Percentiles rank a stretch among this genome's conserved stretches.
These are phyloP conservation scores for Syrista parreyssii DNA, from an alignment of 2,888 invertebrate genomes.

Conservation along the genomic window DNA sequence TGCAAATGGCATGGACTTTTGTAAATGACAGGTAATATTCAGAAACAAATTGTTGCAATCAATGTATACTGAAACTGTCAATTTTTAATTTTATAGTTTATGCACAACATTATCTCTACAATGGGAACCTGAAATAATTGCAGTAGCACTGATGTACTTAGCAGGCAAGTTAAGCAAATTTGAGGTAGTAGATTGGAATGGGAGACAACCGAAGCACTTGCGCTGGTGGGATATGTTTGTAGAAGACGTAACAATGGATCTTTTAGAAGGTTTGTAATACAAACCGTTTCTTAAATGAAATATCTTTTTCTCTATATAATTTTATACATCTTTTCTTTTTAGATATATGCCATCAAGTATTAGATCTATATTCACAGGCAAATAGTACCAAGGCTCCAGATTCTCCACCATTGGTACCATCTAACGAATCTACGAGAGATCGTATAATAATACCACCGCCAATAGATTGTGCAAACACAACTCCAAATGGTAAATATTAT, in stretches of 20 bases:
- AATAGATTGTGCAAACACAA: conserved; percentile 51
- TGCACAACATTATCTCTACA: conserved; percentile 96
- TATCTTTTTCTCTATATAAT: background rate
- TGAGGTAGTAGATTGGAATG: conserved; percentile 93
- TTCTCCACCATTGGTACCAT: conserved; percentile 74
- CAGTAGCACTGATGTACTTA: conserved; percentile 96
- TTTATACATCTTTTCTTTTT: conserved; percentile 34
- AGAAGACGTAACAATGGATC: conserved; percentile 92
- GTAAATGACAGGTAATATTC: conserved; percentile 89
- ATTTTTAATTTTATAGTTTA: conserved; percentile 70
- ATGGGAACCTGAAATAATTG: conserved; percentile 99
- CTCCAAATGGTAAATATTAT: conserved; percentile 51
- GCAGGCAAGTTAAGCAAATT: conserved; percentile 96
- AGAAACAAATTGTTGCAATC: background rate
- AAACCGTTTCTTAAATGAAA: background rate
- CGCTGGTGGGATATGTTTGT: conserved; percentile 99
- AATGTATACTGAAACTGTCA: conserved; percentile 1
- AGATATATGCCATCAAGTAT: conserved; percentile 95
- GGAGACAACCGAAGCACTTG: conserved; percentile 78
- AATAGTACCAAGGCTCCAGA: conserved; percentile 72
- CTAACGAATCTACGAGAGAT: conserved; percentile 56
- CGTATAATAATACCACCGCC: conserved; percentile 45
- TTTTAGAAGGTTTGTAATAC: conserved; percentile 78
- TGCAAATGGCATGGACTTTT: conserved; percentile 99
- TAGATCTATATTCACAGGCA: conserved; percentile 90